Evolutionary conservation across 2,888 invertebrate species (phyloP), one percentile per base, ranked within the genome.

Genomic region (Drosophila emarginata): DNA sequence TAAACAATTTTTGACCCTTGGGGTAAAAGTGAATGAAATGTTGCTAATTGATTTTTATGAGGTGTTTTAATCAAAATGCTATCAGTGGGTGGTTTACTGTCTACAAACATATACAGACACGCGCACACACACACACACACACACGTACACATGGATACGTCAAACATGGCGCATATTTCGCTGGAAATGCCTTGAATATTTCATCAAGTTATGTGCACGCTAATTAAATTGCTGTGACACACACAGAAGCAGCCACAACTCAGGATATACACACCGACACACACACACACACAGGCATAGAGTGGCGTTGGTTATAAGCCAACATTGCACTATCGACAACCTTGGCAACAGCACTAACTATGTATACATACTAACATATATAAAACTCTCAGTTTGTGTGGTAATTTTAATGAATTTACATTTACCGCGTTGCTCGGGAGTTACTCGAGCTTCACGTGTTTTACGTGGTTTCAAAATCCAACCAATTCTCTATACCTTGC

Each of bases 141-240:
- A 45, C 21, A 57, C 39, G 36, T 52, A 15, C 5, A 12, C 26
- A 32, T 26, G 21, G 58, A 60, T 39, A 7, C 59, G 61, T 45
- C 58, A 61, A 61, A 26, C 57, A 45, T 54, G 66, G 81, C 67
- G 74, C 78, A 85, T 82, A 82, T 79, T 85, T 82, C 69, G 70
- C 69, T 68, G 64, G 73, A 80, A 86, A 81, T 83, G 80, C 77
- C 88, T 83, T 86, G 78, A 87, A 86, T 86, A 87, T 86, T 86
- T 86, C 78, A 86, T 87, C 66, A 75, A 86, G 86, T 77, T 87
- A 86, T 86, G 88, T 67, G 75, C 80, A 70, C 81, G 86, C 88
- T 86, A 86, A 86, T 86, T 86, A 86, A 88, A 86, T 86, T 87
- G 86, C 86, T 76, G 81, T 81, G 83, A 76, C 80, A 80, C 76